phyloP scores from a whole-genome alignment of 1,140 invertebrate species.

The Oreohelix idahoensis region DNA sequence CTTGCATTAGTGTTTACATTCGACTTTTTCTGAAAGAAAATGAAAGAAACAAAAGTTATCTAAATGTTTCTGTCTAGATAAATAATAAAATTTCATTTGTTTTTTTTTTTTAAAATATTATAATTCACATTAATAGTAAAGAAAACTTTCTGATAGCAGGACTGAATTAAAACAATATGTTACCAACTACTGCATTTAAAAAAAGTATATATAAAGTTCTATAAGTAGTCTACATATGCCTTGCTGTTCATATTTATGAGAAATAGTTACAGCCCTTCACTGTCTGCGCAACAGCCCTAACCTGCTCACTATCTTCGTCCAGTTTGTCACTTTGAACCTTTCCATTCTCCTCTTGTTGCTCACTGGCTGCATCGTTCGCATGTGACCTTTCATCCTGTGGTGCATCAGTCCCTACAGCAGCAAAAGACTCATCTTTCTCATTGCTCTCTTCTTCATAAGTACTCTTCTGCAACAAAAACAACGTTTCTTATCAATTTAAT shows the following conservation, averaged over 20 bases:
- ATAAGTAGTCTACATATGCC: too few species aligned
- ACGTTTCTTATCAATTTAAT: too few species aligned
- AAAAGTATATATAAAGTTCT: too few species aligned
- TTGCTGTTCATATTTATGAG: too few species aligned
- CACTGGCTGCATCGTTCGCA: not conserved
- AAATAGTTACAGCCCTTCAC: too few species aligned
- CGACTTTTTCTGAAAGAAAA: not conserved
- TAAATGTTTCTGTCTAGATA: too few species aligned
- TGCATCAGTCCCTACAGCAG: not conserved
- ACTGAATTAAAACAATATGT: too few species aligned
- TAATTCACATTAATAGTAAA: too few species aligned
- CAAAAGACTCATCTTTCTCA: not conserved
- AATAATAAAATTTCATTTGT: too few species aligned
- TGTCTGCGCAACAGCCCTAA: not conserved
- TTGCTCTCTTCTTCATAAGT: not conserved
- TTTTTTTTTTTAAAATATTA: too few species aligned
- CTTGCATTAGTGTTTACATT: constrained; percentile 28
- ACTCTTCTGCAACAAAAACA: not conserved
- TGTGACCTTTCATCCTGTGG: not conserved
- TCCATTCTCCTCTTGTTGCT: constrained; percentile 2
- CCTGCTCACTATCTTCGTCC: not conserved
- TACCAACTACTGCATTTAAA: too few species aligned
- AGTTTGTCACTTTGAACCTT: not conserved
- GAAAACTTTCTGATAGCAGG: too few species aligned
- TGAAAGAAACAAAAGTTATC: not conserved